Evolutionary conservation across 1,140 invertebrate genomes (phyloP).

Genomic region (Apolygus lucorum): DNA sequence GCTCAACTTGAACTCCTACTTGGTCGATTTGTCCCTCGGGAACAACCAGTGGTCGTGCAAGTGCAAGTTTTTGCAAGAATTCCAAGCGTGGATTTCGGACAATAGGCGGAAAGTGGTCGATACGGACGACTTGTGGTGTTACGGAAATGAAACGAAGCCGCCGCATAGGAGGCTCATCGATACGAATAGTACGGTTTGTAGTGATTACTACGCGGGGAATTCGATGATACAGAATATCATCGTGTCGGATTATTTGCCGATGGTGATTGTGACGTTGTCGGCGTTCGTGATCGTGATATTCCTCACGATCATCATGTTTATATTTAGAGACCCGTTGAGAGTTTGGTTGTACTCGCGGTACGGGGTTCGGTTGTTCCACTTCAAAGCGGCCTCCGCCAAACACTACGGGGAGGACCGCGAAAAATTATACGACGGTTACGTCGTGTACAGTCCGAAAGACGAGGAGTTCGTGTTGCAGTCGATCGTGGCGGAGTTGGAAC

Average conservation of each 20-base stretch:
- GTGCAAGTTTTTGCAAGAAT: slow-evolving; percentile 77
- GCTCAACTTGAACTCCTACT: slow-evolving; percentile 57
- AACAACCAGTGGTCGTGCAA: slow-evolving; percentile 83
- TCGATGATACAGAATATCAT: slow-evolving; percentile 74
- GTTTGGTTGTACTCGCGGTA: slow-evolving; percentile 83
- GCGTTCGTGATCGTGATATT: slow-evolving; percentile 61
- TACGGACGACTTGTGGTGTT: slow-evolving; percentile 66
- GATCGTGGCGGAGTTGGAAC: slow-evolving; percentile 74
- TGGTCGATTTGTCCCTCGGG: slow-evolving; percentile 63
- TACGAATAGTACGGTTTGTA: slow-evolving; percentile 71
- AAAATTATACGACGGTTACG: slow-evolving; percentile 85
- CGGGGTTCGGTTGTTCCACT: slow-evolving; percentile 64
- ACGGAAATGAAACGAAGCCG: slow-evolving; percentile 62
- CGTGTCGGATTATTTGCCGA: slow-evolving; percentile 73
- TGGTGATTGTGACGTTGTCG: slow-evolving; percentile 63
- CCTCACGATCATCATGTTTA: slow-evolving; percentile 64
- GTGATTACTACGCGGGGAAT: slow-evolving; percentile 70
- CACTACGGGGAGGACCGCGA: slow-evolving; percentile 61
- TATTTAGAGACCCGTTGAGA: slow-evolving; percentile 72
- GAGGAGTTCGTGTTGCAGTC: slow-evolving; percentile 79
- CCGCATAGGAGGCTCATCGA: slow-evolving; percentile 62
- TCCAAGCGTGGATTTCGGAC: slow-evolving; percentile 73
- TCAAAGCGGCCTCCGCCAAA: slow-evolving; percentile 41
- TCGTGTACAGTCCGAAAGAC: slow-evolving; percentile 87
- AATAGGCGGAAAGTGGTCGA: slow-evolving; percentile 71